A percentile compares a stretch with the other conserved stretches of the same genome.
Evolutionary conservation across 2,797 vertebrate species (phyloP).

Genomic region (Girardinus metallicus): DNA sequence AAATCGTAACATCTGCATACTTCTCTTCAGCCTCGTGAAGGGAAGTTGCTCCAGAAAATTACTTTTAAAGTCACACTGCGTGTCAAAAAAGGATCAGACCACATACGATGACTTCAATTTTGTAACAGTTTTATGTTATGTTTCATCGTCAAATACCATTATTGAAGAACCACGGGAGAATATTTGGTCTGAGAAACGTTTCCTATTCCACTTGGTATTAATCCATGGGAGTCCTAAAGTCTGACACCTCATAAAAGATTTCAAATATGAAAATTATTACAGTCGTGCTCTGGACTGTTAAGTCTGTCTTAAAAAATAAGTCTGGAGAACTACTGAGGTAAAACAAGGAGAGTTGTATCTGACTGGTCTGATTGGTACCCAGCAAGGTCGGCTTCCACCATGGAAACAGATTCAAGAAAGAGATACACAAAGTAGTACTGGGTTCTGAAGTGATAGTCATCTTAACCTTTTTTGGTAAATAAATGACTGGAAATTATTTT

Average conservation of each 20-base stretch:
- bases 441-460: neutral
- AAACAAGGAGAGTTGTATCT: neutral
- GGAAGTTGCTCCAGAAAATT: neutral
- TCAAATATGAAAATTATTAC: neutral
- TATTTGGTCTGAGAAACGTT: neutral
- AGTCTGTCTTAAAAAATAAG: neutral
- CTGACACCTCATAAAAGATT: neutral
- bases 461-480: neutral
- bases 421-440: neutral
- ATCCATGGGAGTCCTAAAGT: neutral
- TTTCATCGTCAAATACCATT: neutral
- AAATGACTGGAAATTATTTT: neutral
- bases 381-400: neutral
- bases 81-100: neutral
- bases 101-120: neutral
- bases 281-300: neutral
- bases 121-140: neutral
- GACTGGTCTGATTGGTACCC: neutral
- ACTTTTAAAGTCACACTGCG: neutral
- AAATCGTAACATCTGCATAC: neutral
- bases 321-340: neutral
- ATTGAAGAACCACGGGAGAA: neutral
- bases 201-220: neutral
- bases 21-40: neutral
- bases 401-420: neutral